Conservation (phyloP, 2,888 invertebrate species). For the Aproaerema taeniolella region DNA sequence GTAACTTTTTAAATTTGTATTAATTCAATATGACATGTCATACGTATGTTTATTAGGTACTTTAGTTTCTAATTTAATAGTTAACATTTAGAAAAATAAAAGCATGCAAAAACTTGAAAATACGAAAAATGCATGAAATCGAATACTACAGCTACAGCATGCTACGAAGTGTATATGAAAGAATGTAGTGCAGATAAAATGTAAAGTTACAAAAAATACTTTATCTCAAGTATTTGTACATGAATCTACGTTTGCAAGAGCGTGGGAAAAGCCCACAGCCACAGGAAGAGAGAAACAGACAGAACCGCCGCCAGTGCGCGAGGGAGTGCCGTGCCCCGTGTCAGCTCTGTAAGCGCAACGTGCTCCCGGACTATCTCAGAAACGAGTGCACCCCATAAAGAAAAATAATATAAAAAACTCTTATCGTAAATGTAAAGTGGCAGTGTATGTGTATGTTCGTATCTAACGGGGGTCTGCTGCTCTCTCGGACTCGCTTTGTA, state of each 20-base stretch:
- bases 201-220: constrained; percentile 21
- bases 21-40: too few relatives aligned
- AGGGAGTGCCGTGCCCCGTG: constrained; percentile 67
- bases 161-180: constrained; percentile 20
- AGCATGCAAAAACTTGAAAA: constrained; percentile 4
- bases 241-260: constrained; percentile 57
- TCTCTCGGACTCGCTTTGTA: constrained; percentile 77
- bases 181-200: constrained; percentile 5
- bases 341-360: constrained; percentile 65
- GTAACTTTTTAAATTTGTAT: too few relatives aligned
- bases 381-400: constrained; percentile 59
- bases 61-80: background rate
- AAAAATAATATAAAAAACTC: constrained; percentile 44
- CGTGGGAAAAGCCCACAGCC: constrained; percentile 72
- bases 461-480: constrained; percentile 77
- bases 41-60: background rate
- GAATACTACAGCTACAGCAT: constrained; percentile 22
- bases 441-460: constrained; percentile 68
- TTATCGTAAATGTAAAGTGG: constrained; percentile 66
- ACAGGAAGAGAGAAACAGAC: constrained; percentile 79
- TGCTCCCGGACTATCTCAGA: constrained; percentile 61
- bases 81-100: too few relatives aligned
- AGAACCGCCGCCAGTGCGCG: constrained; percentile 75
- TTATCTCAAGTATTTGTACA: constrained; percentile 30
- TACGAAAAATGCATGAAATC: constrained; percentile 25